Evolutionary conservation across 2,113 vertebrate species (phyloP).

Genomic region (Eulacestoma nigropectus): DNA sequence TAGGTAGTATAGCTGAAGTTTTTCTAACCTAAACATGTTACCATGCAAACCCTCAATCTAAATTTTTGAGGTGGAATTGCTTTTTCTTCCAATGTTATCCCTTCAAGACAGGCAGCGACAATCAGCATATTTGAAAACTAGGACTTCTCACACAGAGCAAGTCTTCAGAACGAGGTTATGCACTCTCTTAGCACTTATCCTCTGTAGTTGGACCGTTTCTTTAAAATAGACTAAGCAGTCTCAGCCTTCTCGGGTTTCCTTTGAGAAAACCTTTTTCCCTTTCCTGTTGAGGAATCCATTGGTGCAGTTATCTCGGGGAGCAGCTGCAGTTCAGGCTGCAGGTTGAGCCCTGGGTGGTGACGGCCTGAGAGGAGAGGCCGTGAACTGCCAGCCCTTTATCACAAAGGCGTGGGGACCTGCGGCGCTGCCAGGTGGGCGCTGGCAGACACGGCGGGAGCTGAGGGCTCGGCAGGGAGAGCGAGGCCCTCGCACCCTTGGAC

Average conservation of each 20-base stretch:
- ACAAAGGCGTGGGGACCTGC: accelerated
- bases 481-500: no score
- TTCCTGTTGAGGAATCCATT: no score
- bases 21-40: not conserved
- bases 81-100: not conserved
- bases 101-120: not conserved
- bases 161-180: not conserved
- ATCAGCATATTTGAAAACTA: not conserved
- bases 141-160: not conserved
- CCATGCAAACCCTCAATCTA: not conserved
- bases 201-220: not conserved
- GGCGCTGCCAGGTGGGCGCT: no score
- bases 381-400: accelerated
- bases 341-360: not conserved
- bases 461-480: not conserved
- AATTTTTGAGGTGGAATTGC: not conserved
- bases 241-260: not conserved
- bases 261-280: no score
- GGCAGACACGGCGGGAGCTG: not conserved
- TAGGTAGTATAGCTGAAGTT: not conserved
- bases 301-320: not conserved
- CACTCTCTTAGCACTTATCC: not conserved
- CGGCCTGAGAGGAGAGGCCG: accelerated
- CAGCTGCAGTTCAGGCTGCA: not conserved
- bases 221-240: not conserved